These are phyloP conservation scores for Tipula confusa DNA, from an alignment of 2,888 invertebrate species.

Conservation along the genomic window DNA sequence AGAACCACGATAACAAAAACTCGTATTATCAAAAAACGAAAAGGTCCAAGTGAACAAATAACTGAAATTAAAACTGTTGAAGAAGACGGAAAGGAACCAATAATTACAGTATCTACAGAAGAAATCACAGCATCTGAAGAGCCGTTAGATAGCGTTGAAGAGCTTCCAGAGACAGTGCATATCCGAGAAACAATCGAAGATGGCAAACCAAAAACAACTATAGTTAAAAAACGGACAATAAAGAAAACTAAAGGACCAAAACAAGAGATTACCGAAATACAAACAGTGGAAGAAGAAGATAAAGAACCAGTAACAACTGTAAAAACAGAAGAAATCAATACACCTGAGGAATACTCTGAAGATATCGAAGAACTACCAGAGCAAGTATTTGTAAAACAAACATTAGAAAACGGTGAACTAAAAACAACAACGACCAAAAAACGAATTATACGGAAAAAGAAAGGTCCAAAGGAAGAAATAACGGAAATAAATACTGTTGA, in stretches of 20 bases:
- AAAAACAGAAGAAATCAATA: not conserved
- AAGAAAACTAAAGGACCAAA: slow-evolving; percentile 45
- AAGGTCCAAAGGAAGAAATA: slow-evolving; percentile 45
- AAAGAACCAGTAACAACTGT: slow-evolving; percentile 41
- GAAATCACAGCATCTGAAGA: slow-evolving; percentile 41
- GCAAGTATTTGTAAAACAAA: slow-evolving; percentile 38
- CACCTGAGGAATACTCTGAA: slow-evolving; percentile 34
- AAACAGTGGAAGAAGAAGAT: slow-evolving; percentile 47
- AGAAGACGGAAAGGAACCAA: slow-evolving; percentile 49
- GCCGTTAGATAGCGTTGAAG: slow-evolving; percentile 42
- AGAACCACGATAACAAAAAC: slow-evolving; percentile 48
- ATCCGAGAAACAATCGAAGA: slow-evolving; percentile 50
- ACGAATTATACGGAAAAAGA: slow-evolving; percentile 44
- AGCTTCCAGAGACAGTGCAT: slow-evolving; percentile 45
- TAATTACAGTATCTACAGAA: slow-evolving; percentile 43
- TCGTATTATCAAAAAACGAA: slow-evolving; percentile 49
- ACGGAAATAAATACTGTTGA: slow-evolving; percentile 47
- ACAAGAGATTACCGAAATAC: slow-evolving; percentile 45
- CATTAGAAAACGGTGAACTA: slow-evolving; percentile 39
- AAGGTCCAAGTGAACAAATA: slow-evolving; percentile 48
- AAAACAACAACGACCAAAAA: slow-evolving; percentile 41
- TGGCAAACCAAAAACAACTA: slow-evolving; percentile 38
- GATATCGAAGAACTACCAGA: slow-evolving; percentile 44
- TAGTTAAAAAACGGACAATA: slow-evolving; percentile 34
- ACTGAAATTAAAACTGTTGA: slow-evolving; percentile 51